Evolutionary conservation across 1,140 invertebrate genomes (phyloP).

Genomic region (Globodera rostochiensis): DNA sequence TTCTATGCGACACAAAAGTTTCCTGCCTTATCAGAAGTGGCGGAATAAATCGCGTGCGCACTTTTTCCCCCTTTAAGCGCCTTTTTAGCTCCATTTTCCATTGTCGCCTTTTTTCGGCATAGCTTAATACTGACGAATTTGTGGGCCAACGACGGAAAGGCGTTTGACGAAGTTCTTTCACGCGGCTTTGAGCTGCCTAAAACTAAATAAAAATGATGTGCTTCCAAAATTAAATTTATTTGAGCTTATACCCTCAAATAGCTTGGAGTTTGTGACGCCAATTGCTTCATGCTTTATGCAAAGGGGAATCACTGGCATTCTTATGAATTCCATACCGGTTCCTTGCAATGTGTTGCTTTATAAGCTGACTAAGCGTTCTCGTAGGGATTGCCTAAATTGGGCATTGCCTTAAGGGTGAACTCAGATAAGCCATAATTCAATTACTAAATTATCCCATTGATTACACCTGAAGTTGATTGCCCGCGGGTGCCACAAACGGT

Average conservation of each 20-base stretch:
- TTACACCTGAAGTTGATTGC: slow-evolving; percentile 5
- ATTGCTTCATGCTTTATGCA: not conserved
- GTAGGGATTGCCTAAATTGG: slow-evolving; percentile 8
- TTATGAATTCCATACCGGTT: slow-evolving; percentile 12
- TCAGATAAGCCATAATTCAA: not conserved
- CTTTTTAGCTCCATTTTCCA: slow-evolving; percentile 46
- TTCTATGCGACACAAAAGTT: not conserved
- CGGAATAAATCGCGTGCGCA: slow-evolving; percentile 32
- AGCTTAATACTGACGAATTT: slow-evolving; percentile 39
- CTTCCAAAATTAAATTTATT: not conserved
- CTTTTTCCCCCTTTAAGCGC: slow-evolving; percentile 29
- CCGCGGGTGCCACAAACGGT: slow-evolving; percentile 17
- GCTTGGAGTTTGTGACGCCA: not conserved
- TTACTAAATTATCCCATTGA: not conserved
- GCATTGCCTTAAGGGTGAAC: not conserved
- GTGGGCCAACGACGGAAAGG: slow-evolving; percentile 43
- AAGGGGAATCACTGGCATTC: not conserved
- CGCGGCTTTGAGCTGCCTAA: slow-evolving; percentile 11
- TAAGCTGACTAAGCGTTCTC: slow-evolving; percentile 11
- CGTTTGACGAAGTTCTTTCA: slow-evolving; percentile 42
- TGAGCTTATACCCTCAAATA: slow-evolving; percentile 14
- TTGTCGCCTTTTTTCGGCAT: slow-evolving; percentile 45
- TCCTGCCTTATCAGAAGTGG: slow-evolving; percentile 16
- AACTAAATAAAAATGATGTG: not conserved
- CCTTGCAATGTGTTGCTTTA: slow-evolving; percentile 36